Percentiles rank a stretch among this genome's conserved stretches.
These are phyloP conservation scores for Calonectris borealis DNA, from an alignment of 2,113 vertebrate species.

Conservation along the genomic window DNA sequence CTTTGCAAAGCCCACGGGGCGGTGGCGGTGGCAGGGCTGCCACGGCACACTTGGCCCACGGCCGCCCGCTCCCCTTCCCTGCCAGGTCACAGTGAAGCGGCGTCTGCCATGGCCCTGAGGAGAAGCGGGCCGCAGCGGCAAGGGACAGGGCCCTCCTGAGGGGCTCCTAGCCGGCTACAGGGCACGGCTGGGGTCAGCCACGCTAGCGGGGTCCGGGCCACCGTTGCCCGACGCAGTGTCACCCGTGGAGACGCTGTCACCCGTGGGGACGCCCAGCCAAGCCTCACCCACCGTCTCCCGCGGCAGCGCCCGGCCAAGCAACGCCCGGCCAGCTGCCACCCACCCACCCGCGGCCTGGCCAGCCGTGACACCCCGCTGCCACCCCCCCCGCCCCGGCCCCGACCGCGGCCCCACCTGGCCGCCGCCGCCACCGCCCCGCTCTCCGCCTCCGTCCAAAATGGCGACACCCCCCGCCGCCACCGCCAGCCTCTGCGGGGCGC, in stretches of 20 bases:
- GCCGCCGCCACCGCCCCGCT: background rate
- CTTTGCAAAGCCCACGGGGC: background rate
- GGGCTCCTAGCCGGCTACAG: background rate
- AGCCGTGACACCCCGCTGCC: background rate
- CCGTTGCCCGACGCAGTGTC: background rate
- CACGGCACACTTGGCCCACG: background rate
- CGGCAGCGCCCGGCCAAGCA: background rate
- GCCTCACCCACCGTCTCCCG: background rate
- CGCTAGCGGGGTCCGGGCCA: background rate
- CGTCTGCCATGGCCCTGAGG: background rate
- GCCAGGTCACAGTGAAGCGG: background rate
- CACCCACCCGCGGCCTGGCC: background rate
- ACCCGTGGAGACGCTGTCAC: background rate
- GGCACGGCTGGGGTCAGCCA: background rate
- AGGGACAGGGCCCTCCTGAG: background rate
- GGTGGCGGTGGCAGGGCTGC: background rate
- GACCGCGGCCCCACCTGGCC: background rate
- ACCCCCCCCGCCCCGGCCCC: background rate
- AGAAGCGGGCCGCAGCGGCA: background rate
- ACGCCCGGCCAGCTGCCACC: background rate
- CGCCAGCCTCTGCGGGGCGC: background rate
- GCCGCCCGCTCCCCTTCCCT: background rate
- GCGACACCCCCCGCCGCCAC: background rate
- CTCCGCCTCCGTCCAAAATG: conserved; percentile 19
- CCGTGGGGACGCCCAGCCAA: background rate